phyloP scores from a whole-genome alignment of 2,888 invertebrate genomes.

The Papilio protenor region DNA sequence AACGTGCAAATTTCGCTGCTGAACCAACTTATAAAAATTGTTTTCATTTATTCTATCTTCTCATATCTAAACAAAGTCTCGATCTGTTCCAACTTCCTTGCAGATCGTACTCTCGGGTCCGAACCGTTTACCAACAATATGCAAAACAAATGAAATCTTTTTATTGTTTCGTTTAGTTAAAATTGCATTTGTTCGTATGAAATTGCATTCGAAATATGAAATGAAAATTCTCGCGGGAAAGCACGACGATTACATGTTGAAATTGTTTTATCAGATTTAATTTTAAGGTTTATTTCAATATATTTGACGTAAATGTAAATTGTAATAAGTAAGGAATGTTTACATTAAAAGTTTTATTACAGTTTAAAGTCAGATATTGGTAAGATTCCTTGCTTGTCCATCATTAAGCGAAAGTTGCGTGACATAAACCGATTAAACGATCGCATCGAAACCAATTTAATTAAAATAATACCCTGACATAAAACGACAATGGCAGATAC shows the following conservation, averaged over 20 bases:
- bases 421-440: not conserved
- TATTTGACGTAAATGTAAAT: too few species aligned
- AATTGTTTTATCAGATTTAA: not conserved
- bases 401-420: constrained; percentile 7
- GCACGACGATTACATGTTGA: not conserved
- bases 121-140: constrained; percentile 6
- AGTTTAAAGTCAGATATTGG: not conserved
- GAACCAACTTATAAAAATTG: not conserved
- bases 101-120: not conserved
- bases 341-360: not conserved
- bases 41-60: not conserved
- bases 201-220: constrained; percentile 18
- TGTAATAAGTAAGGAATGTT: not conserved
- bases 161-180: constrained; percentile 4
- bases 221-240: not conserved
- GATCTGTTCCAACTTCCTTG: not conserved
- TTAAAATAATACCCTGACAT: constrained; percentile 10
- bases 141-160: not conserved
- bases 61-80: not conserved
- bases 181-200: constrained; percentile 30
- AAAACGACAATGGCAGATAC: not conserved
- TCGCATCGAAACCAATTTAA: constrained; percentile 11
- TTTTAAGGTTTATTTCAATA: too few species aligned
- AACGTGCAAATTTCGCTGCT: not conserved
- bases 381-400: not conserved